These are phyloP conservation scores for Nyctibius grandis DNA, from an alignment of 2,797 vertebrate species.

Conservation along the genomic window DNA sequence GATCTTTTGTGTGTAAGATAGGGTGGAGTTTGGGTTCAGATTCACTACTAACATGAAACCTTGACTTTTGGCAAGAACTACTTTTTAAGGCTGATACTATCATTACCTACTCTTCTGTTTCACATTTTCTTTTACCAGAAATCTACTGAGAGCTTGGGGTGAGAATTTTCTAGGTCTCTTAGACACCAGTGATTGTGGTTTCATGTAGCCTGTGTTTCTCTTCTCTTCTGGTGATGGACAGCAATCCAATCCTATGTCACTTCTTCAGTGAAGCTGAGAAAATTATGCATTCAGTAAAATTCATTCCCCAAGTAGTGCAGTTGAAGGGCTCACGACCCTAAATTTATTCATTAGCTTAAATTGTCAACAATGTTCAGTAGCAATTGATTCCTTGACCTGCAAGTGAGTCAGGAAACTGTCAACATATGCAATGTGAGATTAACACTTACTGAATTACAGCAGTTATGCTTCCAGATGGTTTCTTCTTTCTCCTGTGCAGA, in stretches of 20 bases:
- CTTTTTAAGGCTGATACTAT: background rate
- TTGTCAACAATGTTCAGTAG: conserved; percentile 20
- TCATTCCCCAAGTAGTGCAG: background rate
- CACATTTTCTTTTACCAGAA: background rate
- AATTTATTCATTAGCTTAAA: conserved; percentile 41
- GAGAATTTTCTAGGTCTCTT: background rate
- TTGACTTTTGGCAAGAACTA: background rate
- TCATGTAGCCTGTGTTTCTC: background rate
- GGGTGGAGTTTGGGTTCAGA: background rate
- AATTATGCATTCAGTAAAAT: conserved; percentile 11
- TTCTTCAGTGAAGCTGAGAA: background rate
- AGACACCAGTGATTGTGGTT: background rate
- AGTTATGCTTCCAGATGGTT: background rate
- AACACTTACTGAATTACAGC: background rate
- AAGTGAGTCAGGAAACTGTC: background rate
- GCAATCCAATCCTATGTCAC: background rate
- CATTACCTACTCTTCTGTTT: background rate
- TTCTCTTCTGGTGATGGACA: background rate
- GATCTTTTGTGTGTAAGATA: background rate
- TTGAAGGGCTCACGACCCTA: background rate
- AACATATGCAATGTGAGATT: background rate
- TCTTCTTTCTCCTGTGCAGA: background rate
- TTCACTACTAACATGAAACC: background rate
- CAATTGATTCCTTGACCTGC: conserved; percentile 20
- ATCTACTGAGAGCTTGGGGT: background rate